These are phyloP conservation scores for Drosophila kanapiae DNA, from an alignment of 1,140 invertebrate species.

Conservation along the genomic window DNA sequence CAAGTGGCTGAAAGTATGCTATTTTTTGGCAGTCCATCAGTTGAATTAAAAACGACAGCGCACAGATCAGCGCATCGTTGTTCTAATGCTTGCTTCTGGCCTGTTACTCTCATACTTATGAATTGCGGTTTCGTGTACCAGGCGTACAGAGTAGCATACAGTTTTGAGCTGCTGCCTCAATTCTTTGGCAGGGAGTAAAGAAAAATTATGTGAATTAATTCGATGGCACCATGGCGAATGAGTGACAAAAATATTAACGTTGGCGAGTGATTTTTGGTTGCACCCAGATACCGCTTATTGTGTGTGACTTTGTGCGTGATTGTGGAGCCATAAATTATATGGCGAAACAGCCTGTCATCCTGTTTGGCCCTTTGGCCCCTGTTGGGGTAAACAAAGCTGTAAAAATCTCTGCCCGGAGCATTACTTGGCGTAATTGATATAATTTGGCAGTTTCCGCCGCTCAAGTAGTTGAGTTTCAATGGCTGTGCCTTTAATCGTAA, in stretches of 20 bases:
- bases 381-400: constrained; percentile 58
- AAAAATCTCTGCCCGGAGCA: constrained; percentile 29
- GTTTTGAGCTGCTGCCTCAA: too few species aligned
- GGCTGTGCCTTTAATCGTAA: constrained; percentile 30
- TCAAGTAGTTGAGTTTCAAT: constrained; percentile 46
- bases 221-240: constrained; percentile 73
- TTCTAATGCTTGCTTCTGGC: too few species aligned
- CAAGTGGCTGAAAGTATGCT: constrained; percentile 24
- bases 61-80: too few species aligned
- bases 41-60: too few species aligned
- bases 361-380: neutral
- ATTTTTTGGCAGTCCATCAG: too few species aligned
- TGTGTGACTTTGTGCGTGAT: neutral
- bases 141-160: too few species aligned
- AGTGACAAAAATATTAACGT: constrained; percentile 77
- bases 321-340: constrained; percentile 63
- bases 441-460: constrained; percentile 53
- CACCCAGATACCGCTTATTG: constrained; percentile 23
- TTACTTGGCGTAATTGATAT: constrained; percentile 59
- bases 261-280: constrained; percentile 53
- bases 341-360: constrained; percentile 45
- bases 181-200: too few species aligned
- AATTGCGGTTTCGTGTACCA: too few species aligned
- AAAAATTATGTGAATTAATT: too few species aligned
- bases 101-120: too few species aligned